Conservation (phyloP, 2,888 invertebrate genomes). For the Prionchulus punctatus region DNA sequence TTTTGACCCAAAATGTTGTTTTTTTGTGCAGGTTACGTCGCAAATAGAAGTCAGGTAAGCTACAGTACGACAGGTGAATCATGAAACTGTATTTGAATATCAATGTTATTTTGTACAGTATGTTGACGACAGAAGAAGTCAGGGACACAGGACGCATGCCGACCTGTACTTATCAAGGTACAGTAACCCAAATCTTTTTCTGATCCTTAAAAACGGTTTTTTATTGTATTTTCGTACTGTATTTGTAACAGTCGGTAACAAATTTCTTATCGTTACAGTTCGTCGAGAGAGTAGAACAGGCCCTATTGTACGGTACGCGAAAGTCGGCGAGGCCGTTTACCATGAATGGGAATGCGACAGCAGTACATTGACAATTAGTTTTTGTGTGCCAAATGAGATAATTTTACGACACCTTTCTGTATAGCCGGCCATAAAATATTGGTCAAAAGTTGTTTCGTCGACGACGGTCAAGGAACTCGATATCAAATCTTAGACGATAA, state of each 20-base stretch:
- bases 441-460: constrained; percentile 11
- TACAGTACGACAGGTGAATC: background rate
- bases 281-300: constrained; percentile 1
- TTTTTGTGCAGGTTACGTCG: constrained; percentile 2
- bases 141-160: constrained; percentile 11
- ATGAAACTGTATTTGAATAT: background rate
- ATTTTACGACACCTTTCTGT: too few species aligned
- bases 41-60: constrained; percentile 3
- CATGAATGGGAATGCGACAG: constrained; percentile 11
- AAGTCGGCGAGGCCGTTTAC: constrained; percentile 10
- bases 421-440: constrained; percentile 7
- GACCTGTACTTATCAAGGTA: constrained; percentile 9
- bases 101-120: constrained; percentile 2
- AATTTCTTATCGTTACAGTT: constrained; percentile 2
- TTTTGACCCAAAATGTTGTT: background rate
- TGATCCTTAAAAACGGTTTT: background rate
- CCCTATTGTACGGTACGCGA: constrained; percentile 7
- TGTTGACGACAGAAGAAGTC: constrained; percentile 9
- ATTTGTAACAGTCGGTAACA: background rate
- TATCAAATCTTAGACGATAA: constrained; percentile 10
- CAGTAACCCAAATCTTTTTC: background rate
- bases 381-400: too few species aligned
- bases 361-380: too few species aligned
- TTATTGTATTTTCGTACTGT: background rate
- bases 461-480: constrained; percentile 11